phyloP scores from a whole-genome alignment of 2,113 vertebrate species.

The Bettongia penicillata region DNA sequence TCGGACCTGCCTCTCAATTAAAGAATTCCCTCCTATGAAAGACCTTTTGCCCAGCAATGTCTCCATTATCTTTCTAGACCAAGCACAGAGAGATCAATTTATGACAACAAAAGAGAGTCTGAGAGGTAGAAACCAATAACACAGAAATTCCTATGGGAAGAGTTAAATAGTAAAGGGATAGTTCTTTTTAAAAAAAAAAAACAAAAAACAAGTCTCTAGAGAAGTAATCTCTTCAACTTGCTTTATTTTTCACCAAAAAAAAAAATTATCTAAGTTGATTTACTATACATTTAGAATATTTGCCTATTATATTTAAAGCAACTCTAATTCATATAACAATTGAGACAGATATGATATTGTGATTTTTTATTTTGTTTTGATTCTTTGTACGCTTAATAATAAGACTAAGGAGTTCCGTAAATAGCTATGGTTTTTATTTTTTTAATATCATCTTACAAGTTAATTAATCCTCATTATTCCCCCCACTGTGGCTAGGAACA shows the following conservation, averaged over 20 bases:
- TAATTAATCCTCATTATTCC: background rate
- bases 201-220: constrained; percentile 19
- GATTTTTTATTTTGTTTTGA: background rate
- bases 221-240: constrained; percentile 47
- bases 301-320: background rate
- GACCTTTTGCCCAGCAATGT: background rate
- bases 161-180: background rate
- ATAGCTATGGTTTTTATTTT: background rate
- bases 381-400: background rate
- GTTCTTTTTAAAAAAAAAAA: constrained; percentile 53
- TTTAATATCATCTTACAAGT: background rate
- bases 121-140: constrained; percentile 64
- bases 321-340: background rate
- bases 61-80: constrained; percentile 2
- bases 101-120: constrained; percentile 49
- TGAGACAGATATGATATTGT: background rate
- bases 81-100: constrained; percentile 50
- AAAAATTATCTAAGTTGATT: background rate
- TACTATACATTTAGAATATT: background rate
- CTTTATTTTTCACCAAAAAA: constrained; percentile 15
- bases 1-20: constrained; percentile 47
- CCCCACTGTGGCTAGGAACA: background rate
- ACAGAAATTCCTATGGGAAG: constrained; percentile 46
- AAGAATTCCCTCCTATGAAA: constrained; percentile 35
- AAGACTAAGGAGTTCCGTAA: background rate